phyloP scores from a whole-genome alignment of 2,888 invertebrate genomes.

The Caenorhabditis uteleia region DNA sequence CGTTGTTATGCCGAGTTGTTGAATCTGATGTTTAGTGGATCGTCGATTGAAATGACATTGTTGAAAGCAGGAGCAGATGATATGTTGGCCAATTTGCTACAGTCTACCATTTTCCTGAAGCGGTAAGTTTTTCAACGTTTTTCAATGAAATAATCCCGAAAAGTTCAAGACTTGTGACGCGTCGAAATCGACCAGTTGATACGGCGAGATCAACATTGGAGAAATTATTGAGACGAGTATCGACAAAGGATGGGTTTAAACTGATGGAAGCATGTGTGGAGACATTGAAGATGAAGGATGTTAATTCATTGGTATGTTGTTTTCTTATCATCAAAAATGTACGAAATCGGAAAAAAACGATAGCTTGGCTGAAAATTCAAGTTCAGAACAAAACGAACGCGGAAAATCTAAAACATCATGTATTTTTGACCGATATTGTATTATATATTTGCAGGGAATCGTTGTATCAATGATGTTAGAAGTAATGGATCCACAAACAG shows the following conservation, averaged over 20 bases:
- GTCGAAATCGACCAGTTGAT: slow-evolving; percentile 36
- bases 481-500: slow-evolving; percentile 90
- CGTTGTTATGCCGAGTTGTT: slow-evolving; percentile 36
- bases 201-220: slow-evolving; percentile 39
- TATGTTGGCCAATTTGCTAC: slow-evolving; percentile 43
- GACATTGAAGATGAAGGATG: slow-evolving; percentile 30
- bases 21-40: slow-evolving; percentile 34
- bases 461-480: slow-evolving; percentile 51
- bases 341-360: neutral
- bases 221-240: slow-evolving; percentile 32
- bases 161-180: slow-evolving; percentile 17
- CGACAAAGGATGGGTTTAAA: slow-evolving; percentile 30
- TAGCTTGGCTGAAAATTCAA: no score
- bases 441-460: slow-evolving; percentile 36
- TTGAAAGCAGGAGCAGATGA: slow-evolving; percentile 43
- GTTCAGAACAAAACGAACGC: no score
- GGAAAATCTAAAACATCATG: no score
- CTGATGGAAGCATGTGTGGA: slow-evolving; percentile 39
- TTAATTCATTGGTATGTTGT: slow-evolving; percentile 16
- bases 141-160: no score
- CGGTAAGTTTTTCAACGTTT: no score
- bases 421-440: no score
- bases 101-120: slow-evolving; percentile 49
- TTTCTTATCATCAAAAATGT: neutral
- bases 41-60: slow-evolving; percentile 38